Conservation (phyloP, 2,113 vertebrate species). For the Ammodytes marinus region DNA sequence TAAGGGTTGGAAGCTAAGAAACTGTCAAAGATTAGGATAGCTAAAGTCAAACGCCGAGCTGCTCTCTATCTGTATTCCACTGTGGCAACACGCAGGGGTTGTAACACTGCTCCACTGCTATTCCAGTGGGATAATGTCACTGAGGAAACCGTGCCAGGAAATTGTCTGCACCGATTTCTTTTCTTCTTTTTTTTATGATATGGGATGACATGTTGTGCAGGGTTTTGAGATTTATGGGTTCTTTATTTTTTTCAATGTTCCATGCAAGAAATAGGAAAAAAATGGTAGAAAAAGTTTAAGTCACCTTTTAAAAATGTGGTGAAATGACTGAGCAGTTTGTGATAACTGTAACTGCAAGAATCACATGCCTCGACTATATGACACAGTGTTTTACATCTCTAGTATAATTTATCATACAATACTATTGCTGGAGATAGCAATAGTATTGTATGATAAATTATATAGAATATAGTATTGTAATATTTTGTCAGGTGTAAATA, state of each 20-base stretch:
- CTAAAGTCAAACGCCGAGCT: slow-evolving; percentile 23
- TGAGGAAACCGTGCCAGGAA: slow-evolving; percentile 56
- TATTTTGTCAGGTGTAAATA: not conserved
- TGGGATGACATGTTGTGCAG: not conserved
- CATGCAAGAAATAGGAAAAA: not conserved
- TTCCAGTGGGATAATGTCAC: slow-evolving; percentile 68
- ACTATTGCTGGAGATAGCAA: too few relatives aligned
- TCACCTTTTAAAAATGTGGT: not conserved
- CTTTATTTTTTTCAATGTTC: not conserved
- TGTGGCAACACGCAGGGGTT: slow-evolving; percentile 57
- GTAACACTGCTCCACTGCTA: slow-evolving; percentile 59
- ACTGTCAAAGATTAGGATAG: slow-evolving; percentile 64
- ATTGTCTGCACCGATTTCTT: slow-evolving; percentile 18
- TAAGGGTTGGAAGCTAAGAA: slow-evolving; percentile 51
- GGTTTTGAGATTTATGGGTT: not conserved
- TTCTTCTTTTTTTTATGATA: too few relatives aligned
- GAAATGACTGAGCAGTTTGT: not conserved
- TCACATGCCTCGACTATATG: not conserved
- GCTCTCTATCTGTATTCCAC: slow-evolving; percentile 70
- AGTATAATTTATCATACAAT: too few relatives aligned
- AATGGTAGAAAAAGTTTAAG: not conserved
- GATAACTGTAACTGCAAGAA: too few relatives aligned
- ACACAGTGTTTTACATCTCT: not conserved
- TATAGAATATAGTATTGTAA: not conserved
- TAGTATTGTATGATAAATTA: not conserved